Percentiles rank a stretch among this genome's conserved stretches.
Evolutionary conservation across 1,140 invertebrate genomes (phyloP).

Genomic region (Neodiprion lecontei): DNA sequence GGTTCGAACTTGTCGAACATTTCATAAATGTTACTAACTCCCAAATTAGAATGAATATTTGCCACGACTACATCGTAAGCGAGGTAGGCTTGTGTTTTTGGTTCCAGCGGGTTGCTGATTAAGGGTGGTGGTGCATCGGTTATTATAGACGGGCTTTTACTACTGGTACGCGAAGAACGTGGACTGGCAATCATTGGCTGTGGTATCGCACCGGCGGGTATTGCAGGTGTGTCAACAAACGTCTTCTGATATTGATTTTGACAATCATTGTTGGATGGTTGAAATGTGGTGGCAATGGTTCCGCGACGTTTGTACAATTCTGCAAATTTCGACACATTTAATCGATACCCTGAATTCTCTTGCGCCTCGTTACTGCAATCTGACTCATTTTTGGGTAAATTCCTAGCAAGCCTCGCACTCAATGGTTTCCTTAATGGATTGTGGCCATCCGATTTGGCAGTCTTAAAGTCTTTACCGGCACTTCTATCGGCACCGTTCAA

Average conservation of each 20-base stretch:
- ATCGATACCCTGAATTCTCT: not conserved
- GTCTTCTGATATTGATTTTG: too few relatives aligned
- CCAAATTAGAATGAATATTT: conserved; percentile 39
- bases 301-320: not conserved
- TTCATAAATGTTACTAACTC: conserved; percentile 42
- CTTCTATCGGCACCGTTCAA: too few relatives aligned
- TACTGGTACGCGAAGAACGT: not conserved
- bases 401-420: not conserved
- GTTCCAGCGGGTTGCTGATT: conserved; percentile 3
- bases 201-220: not conserved
- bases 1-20: conserved; percentile 46
- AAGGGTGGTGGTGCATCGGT: conserved; percentile 19
- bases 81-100: conserved; percentile 13
- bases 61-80: conserved; percentile 47
- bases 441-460: too few relatives aligned
- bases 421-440: not conserved
- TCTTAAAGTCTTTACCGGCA: too few relatives aligned
- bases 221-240: not conserved
- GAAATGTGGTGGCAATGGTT: not conserved
- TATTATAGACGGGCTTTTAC: not conserved
- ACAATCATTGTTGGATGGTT: not conserved
- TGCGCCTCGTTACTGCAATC: not conserved
- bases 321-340: not conserved
- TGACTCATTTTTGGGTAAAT: not conserved
- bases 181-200: not conserved